Percentiles rank a stretch among this genome's conserved stretches.
These are phyloP conservation scores for Periplaneta americana DNA, from an alignment of 1,140 invertebrate species.

Conservation along the genomic window DNA sequence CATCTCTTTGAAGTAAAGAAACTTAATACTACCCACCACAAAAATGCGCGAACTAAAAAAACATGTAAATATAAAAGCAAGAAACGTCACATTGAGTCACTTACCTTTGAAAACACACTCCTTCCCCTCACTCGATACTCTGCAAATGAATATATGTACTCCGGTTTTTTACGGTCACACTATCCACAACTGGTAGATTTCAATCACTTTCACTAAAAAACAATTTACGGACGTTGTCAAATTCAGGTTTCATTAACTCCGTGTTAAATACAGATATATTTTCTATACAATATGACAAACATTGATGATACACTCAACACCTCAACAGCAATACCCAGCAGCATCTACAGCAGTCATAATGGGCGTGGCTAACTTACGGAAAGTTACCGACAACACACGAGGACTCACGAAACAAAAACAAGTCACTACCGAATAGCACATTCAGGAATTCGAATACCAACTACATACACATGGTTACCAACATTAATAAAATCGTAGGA, in stretches of 20 bases:
- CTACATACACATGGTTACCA: too few relatives aligned
- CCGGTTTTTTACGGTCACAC: background rate
- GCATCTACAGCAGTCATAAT: background rate
- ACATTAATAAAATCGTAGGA: too few relatives aligned
- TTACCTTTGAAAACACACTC: background rate
- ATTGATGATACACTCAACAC: background rate
- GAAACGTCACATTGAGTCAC: background rate
- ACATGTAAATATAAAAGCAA: background rate
- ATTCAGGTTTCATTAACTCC: background rate
- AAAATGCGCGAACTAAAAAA: too few relatives aligned
- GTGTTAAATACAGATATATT: background rate
- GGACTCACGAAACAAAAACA: background rate
- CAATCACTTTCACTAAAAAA: background rate
- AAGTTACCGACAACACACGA: background rate
- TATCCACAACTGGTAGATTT: background rate
- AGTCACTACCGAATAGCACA: background rate
- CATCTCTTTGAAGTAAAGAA: background rate
- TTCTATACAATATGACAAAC: background rate
- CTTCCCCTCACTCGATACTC: background rate
- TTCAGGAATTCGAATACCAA: background rate
- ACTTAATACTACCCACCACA: too few relatives aligned
- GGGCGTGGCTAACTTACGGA: slow-evolving; percentile 4
- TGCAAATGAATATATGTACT: background rate
- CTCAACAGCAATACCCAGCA: background rate
- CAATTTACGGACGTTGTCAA: background rate